phyloP scores from a whole-genome alignment of 1,140 invertebrate species.

The Apis cerana region DNA sequence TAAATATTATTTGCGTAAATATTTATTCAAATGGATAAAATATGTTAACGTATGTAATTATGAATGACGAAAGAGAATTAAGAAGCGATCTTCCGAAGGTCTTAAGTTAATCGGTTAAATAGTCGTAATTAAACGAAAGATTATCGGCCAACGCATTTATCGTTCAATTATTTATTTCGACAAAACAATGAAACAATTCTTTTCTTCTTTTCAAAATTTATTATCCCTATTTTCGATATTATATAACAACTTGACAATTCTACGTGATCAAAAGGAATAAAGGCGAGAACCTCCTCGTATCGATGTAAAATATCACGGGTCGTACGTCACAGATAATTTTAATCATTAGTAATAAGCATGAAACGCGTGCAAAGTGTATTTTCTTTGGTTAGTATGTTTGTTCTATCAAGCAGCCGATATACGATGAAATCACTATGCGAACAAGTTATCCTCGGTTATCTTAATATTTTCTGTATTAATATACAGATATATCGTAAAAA shows the following conservation, averaged over 20 bases:
- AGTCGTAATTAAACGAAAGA: not conserved
- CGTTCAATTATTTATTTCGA: not conserved
- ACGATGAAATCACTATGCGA: slow-evolving; percentile 24
- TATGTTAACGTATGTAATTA: not conserved
- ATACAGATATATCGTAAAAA: no score
- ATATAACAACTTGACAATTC: not conserved
- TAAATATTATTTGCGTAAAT: not conserved
- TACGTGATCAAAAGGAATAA: not conserved
- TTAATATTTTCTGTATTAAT: not conserved
- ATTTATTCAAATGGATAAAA: not conserved
- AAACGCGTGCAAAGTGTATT: slow-evolving; percentile 28
- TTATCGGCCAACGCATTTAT: not conserved
- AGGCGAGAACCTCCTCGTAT: not conserved
- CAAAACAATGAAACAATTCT: slow-evolving; percentile 19
- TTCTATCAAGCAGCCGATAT: no score
- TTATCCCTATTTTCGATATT: not conserved
- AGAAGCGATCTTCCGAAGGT: not conserved
- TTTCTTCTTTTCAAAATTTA: not conserved
- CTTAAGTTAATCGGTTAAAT: not conserved
- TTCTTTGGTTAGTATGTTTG: slow-evolving; percentile 12
- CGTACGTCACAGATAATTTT: slow-evolving; percentile 39
- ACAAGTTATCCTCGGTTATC: not conserved
- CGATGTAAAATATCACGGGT: slow-evolving; percentile 23
- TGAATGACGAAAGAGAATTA: not conserved
- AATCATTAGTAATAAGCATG: slow-evolving; percentile 24